Base-by-base conservation (phyloP, 2,888 invertebrate genomes). In the Drosophila monieri region DNA sequence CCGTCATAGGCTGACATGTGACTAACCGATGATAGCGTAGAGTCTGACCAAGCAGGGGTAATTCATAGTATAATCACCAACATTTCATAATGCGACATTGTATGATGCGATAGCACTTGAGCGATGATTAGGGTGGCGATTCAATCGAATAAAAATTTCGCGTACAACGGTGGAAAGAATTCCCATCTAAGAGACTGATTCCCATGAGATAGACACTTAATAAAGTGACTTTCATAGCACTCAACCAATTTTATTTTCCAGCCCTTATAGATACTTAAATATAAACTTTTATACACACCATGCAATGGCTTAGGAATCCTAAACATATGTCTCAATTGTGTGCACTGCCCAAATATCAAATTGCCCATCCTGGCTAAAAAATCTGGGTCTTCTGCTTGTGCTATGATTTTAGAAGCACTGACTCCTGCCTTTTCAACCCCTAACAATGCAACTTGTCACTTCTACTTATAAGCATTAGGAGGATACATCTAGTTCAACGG, bases 291-390 rank as follows among this genome's bases (percentile, higher is more conserved):
- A 62, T 48, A 46, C 49, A 53, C 32, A 14, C 14, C 14, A 21
- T 32, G 43, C 32, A 54, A 27, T 37, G 44, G 44, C 18, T 15
- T 54, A 37, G 39, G 44, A 54, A 69, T 69, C 21, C 49, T 35
- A 54, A 69, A 67, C 68, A 89, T 89, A 89, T 89, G 89, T 87
- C 78, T 66, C 79, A 86, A 89, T 89, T 88, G 87, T 61, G 87
- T 73, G 66, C 85, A 85, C 74, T 73, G 60, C 56, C 73, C 78
- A 66, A 61, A 61, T 59, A 60, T 62, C 46, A 60, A 57, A 44
- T 14, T 54, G 25, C 65, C 32, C 32, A 15, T 25, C 9, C 27
- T 27, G 14, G n/a, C 39, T 18, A 8, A 35, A 23, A 54, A 55
- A 23, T 35, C 23, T 55, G 18, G 23, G 32, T 14, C 23, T 10